phyloP scores from a whole-genome alignment of 64 coral and sea anemone species.

The Porites australiensis region DNA sequence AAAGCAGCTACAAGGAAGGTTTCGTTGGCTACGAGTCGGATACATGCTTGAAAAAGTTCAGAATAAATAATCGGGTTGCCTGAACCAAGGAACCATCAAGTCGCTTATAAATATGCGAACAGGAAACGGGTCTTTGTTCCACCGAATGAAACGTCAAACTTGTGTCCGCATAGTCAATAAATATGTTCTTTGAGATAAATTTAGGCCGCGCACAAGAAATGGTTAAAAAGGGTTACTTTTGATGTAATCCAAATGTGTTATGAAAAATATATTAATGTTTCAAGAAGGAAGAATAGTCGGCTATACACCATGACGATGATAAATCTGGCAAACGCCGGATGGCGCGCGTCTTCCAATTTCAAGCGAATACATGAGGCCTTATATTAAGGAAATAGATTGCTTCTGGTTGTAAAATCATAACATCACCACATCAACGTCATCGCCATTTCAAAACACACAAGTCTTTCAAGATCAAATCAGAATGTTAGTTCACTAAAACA shows the following conservation, averaged over 20 bases:
- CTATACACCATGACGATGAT: neutral
- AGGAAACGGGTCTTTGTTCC: slow-evolving; percentile 45
- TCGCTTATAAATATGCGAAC: slow-evolving; percentile 58
- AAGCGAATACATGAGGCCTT: neutral
- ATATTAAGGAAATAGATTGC: neutral
- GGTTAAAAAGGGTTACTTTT: neutral
- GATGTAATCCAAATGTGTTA: neutral
- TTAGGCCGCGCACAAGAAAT: neutral
- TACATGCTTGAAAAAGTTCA: neutral
- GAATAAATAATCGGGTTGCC: neutral
- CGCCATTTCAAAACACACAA: slow-evolving; percentile 17
- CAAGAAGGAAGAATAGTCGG: neutral
- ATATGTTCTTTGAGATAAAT: neutral
- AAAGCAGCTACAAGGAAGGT: neutral
- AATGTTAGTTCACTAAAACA: slow-evolving; percentile 7
- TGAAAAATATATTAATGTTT: neutral
- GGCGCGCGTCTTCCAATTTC: neutral
- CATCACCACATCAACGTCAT: neutral
- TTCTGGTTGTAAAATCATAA: neutral
- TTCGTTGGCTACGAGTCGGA: too few species aligned
- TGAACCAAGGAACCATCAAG: neutral
- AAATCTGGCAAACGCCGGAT: neutral
- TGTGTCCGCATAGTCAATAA: slow-evolving; percentile 35
- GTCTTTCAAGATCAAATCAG: neutral
- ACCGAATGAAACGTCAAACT: slow-evolving; percentile 9